Evolutionary conservation across 2,888 invertebrate genomes (phyloP).

Genomic region (Drosophila niveifrons): DNA sequence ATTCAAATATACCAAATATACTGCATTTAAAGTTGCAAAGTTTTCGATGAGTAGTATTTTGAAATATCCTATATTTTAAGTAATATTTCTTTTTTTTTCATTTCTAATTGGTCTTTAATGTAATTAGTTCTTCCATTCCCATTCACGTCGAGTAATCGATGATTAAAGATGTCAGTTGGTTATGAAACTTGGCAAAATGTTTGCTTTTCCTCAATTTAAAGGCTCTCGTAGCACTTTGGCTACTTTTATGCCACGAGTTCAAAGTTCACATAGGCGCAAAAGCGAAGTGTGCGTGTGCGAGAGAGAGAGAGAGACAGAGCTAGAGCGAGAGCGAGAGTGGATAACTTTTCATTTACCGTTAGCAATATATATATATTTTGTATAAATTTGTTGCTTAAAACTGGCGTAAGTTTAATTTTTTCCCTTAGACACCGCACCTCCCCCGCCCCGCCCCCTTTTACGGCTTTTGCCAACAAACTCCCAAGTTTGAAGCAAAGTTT

Average conservation of each 20-base stretch:
- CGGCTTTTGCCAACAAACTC: constrained; percentile 18
- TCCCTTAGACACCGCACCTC: constrained; percentile 2
- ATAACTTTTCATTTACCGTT: constrained; percentile 48
- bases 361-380: constrained; percentile 52
- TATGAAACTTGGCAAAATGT: neutral
- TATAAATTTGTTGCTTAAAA: constrained; percentile 76
- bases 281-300: neutral
- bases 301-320: neutral
- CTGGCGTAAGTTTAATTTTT: constrained; percentile 74
- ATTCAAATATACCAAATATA: too few relatives aligned
- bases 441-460: neutral
- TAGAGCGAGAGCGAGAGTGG: neutral
- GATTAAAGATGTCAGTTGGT: neutral
- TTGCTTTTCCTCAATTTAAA: neutral
- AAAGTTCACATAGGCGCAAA: constrained; percentile 65
- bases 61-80: too few relatives aligned
- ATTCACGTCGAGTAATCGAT: neutral
- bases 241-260: constrained; percentile 28
- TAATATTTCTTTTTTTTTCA: too few relatives aligned
- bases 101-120: too few relatives aligned
- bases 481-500: constrained; percentile 70
- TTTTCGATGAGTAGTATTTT: too few relatives aligned
- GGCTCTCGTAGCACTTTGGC: neutral
- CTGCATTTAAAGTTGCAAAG: too few relatives aligned
- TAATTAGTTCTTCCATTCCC: too few relatives aligned